Evolutionary conservation across 64 coral and sea anemone genomes (phyloP).

Genomic region (Orbicella faveolata): DNA sequence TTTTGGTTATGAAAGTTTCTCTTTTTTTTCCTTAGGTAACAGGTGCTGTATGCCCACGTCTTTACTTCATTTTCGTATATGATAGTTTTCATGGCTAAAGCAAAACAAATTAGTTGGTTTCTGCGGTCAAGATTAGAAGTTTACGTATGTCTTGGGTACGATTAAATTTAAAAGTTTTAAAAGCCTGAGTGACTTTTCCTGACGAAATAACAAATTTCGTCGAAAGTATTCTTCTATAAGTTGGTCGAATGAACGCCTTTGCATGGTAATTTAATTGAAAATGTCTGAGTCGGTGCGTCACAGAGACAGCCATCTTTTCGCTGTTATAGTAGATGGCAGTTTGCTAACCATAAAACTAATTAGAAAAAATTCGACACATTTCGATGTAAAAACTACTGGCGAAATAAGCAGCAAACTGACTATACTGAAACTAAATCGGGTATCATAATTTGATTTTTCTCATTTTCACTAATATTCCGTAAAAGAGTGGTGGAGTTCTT

Average conservation of each 20-base stretch:
- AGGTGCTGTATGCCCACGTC: background rate
- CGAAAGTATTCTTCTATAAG: background rate
- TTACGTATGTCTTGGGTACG: background rate
- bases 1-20: background rate
- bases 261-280: background rate
- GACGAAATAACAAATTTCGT: background rate
- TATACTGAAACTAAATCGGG: no score
- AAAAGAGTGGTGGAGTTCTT: no score
- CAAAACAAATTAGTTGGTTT: slow-evolving; percentile 24
- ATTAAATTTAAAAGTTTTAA: slow-evolving; percentile 29
- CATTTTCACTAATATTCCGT: no score
- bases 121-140: slow-evolving; percentile 15
- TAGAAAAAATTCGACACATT: no score
- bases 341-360: no score
- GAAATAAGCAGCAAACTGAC: no score
- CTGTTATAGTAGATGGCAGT: no score
- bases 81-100: background rate
- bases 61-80: background rate
- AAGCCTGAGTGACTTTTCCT: background rate
- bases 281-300: background rate
- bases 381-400: no score
- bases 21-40: background rate
- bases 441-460: no score
- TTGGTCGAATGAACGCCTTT: background rate
- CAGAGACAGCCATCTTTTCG: background rate